A percentile compares a stretch with the other conserved stretches of the same genome.
These are phyloP conservation scores for Hippocampus abdominalis DNA, from an alignment of 2,113 vertebrate genomes.

Conservation along the genomic window DNA sequence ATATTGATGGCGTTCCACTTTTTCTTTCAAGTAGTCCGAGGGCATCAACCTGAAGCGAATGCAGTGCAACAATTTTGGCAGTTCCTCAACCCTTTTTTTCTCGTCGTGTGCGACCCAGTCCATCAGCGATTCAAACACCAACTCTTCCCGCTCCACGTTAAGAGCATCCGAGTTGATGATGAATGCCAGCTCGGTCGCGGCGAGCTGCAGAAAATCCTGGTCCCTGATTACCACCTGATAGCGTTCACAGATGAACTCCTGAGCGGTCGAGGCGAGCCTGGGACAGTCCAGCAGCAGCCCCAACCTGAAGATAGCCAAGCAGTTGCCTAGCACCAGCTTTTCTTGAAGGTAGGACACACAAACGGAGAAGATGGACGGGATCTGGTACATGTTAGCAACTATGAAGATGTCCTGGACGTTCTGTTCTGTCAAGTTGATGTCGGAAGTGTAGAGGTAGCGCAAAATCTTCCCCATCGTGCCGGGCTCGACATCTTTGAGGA, in stretches of 20 bases:
- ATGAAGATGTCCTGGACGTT: conserved; percentile 92
- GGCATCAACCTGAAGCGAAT: conserved; percentile 88
- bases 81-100: conserved; percentile 71
- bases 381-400: conserved; percentile 90
- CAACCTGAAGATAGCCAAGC: conserved; percentile 86
- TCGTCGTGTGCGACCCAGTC: conserved; percentile 79
- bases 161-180: conserved; percentile 85
- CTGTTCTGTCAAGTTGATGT: conserved; percentile 84
- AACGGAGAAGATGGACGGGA: conserved; percentile 91
- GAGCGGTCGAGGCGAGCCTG: conserved; percentile 76
- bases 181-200: conserved; percentile 81
- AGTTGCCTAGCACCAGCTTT: conserved; percentile 86
- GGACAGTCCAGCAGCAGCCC: conserved; percentile 88
- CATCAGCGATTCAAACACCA: conserved; percentile 89
- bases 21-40: conserved; percentile 79
- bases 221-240: conserved; percentile 81
- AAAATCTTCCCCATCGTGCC: conserved; percentile 84
- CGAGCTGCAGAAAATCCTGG: conserved; percentile 83
- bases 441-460: conserved; percentile 89
- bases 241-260: conserved; percentile 86
- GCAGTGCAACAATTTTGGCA: conserved; percentile 86
- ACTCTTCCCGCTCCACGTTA: conserved; percentile 84
- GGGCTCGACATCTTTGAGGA: conserved; percentile 84
- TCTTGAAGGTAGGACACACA: conserved; percentile 91
- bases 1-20: conserved; percentile 80